A percentile compares a stretch with the other conserved stretches of the same genome.
These are phyloP conservation scores for Pandemis cinnamomeana DNA, from an alignment of 2,888 invertebrate genomes.

Conservation along the genomic window DNA sequence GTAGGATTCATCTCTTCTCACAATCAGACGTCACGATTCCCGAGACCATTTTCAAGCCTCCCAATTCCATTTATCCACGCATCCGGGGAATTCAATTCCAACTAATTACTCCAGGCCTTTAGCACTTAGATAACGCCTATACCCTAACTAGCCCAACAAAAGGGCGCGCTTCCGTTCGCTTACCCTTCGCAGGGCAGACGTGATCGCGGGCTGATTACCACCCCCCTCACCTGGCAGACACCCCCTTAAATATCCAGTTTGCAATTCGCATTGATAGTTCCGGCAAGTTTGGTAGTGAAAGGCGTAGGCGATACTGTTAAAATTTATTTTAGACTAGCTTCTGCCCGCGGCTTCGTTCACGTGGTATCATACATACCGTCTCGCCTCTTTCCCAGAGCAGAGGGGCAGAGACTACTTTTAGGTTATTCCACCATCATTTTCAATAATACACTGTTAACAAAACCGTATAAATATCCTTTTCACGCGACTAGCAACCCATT, in stretches of 20 bases:
- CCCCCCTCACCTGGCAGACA: constrained; percentile 50
- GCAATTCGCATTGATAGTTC: constrained; percentile 59
- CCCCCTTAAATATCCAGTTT: constrained; percentile 61
- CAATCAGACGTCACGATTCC: not conserved
- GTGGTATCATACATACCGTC: no score
- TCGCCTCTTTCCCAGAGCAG: no score
- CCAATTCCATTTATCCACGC: not conserved
- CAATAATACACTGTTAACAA: no score
- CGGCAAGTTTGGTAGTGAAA: constrained; percentile 43
- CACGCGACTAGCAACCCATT: no score
- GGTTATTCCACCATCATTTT: no score
- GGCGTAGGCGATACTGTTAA: constrained; percentile 41
- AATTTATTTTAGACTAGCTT: no score
- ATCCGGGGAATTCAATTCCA: constrained; percentile 6
- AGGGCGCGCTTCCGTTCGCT: constrained; percentile 58
- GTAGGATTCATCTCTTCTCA: not conserved
- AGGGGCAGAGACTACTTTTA: no score
- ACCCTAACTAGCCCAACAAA: constrained; percentile 52
- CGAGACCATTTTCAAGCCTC: not conserved
- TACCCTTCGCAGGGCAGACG: constrained; percentile 60
- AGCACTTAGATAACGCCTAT: constrained; percentile 25
- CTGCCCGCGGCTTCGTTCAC: no score
- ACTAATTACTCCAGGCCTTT: constrained; percentile 48
- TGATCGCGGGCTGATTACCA: constrained; percentile 64
- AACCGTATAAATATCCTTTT: no score